Evolutionary conservation across 2,113 vertebrate species (phyloP).

Genomic region (Protobothrops flavoviridis): DNA sequence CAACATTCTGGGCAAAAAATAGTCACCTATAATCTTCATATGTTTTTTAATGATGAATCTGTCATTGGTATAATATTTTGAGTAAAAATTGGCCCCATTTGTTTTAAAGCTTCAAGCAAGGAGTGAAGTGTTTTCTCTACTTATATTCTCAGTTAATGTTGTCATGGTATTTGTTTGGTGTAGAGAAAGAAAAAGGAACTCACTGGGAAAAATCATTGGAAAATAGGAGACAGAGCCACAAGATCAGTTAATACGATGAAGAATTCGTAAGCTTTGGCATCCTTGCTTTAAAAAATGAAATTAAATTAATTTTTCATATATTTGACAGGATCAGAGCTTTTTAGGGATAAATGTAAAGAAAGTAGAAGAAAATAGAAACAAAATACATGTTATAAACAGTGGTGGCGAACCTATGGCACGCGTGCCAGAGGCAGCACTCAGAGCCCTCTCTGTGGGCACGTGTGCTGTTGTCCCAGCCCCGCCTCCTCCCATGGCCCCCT

Average conservation of each 20-base stretch:
- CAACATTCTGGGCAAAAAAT: slow-evolving; percentile 15
- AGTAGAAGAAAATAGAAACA: neutral
- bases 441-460: no score
- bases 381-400: neutral
- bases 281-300: neutral
- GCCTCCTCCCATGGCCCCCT: no score
- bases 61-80: neutral
- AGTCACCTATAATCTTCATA: slow-evolving; percentile 28
- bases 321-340: neutral
- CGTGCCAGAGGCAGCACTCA: no score
- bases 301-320: neutral
- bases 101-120: neutral
- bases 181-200: neutral
- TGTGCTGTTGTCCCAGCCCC: no score
- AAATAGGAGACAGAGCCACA: neutral
- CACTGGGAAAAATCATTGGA: neutral
- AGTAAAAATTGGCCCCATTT: neutral
- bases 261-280: neutral
- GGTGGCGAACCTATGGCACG: no score
- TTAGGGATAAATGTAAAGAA: neutral
- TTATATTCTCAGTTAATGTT: slow-evolving; percentile 17
- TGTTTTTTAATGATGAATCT: neutral
- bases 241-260: neutral
- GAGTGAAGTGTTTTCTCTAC: neutral
- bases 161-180: neutral